A percentile compares a stretch with the other conserved stretches of the same genome.
Evolutionary conservation across 2,888 invertebrate genomes (phyloP).

Genomic region (Blastobasis lacticolella): DNA sequence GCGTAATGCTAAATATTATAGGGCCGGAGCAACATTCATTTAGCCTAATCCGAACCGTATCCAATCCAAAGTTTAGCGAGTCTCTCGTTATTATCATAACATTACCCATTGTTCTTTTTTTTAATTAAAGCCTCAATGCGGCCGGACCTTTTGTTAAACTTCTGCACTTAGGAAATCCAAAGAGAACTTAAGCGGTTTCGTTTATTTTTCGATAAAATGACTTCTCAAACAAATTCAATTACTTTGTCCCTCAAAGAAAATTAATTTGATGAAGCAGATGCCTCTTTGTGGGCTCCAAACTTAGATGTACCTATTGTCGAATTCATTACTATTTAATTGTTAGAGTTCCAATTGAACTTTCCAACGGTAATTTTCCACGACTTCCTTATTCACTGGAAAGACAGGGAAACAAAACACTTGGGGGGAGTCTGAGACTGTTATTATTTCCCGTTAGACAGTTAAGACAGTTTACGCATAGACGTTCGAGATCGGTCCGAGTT

Average conservation of each 20-base stretch:
- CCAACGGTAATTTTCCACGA: too few species aligned
- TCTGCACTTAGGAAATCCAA: constrained; percentile 9
- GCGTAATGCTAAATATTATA: not conserved
- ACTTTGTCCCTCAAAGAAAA: constrained; percentile 1
- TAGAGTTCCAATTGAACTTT: too few species aligned
- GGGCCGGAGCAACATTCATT: not conserved
- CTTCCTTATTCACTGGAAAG: too few species aligned
- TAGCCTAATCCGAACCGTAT: not conserved
- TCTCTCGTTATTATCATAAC: constrained; percentile 6
- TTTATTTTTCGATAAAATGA: constrained; percentile 9
- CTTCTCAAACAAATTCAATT: constrained; percentile 5
- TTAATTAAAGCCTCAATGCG: constrained; percentile 9
- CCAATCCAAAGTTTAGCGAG: constrained; percentile 2
- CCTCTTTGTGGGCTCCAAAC: not conserved
- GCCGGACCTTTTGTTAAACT: constrained; percentile 8
- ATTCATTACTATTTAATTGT: too few species aligned
- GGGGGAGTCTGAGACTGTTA: too few species aligned
- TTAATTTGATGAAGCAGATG: constrained; percentile 3
- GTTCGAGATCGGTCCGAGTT: too few species aligned
- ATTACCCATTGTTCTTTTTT: constrained; percentile 9
- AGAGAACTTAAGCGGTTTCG: constrained; percentile 8
- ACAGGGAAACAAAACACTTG: too few species aligned
- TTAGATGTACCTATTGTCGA: too few species aligned
- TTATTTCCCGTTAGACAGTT: too few species aligned
- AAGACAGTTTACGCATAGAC: too few species aligned